phyloP scores from a whole-genome alignment of 2,797 vertebrate species.

The Syndactyla subalaris region DNA sequence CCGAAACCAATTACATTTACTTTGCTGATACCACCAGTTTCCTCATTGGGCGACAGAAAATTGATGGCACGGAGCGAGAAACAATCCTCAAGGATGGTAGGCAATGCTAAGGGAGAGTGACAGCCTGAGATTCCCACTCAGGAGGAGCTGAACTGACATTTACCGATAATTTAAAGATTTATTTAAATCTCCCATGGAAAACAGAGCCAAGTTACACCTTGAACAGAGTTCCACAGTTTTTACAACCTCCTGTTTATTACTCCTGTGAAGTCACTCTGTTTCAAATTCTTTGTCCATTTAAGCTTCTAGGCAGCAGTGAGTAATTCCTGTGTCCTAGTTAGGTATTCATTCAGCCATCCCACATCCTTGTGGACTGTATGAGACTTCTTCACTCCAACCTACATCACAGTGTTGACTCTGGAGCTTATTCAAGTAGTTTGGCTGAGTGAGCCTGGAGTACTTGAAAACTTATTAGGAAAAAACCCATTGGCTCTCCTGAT shows the following conservation, averaged over 20 bases:
- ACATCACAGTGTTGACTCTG: background rate
- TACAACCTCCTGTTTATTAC: background rate
- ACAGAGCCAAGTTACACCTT: background rate
- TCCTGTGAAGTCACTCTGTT: background rate
- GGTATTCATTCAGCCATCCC: background rate
- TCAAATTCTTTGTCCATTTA: background rate
- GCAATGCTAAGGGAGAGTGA: conserved; percentile 2
- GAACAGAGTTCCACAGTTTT: background rate
- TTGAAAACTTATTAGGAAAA: background rate
- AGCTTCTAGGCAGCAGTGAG: background rate
- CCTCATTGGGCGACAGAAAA: conserved; percentile 94
- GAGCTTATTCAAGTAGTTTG: background rate
- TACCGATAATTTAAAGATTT: background rate
- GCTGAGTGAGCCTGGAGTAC: background rate
- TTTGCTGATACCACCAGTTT: conserved; percentile 99
- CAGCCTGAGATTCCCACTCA: background rate
- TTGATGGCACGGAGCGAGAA: conserved; percentile 90
- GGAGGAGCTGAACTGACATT: background rate
- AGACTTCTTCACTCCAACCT: background rate
- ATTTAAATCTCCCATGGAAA: background rate
- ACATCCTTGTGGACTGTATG: background rate
- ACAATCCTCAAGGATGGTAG: conserved; percentile 96
- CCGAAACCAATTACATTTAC: conserved; percentile 92
- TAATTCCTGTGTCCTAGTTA: background rate
- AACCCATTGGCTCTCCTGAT: background rate